A percentile compares a stretch with the other conserved stretches of the same genome.
These are phyloP conservation scores for Polydrusus tereticollis DNA, from an alignment of 2,888 invertebrate genomes.

Conservation along the genomic window DNA sequence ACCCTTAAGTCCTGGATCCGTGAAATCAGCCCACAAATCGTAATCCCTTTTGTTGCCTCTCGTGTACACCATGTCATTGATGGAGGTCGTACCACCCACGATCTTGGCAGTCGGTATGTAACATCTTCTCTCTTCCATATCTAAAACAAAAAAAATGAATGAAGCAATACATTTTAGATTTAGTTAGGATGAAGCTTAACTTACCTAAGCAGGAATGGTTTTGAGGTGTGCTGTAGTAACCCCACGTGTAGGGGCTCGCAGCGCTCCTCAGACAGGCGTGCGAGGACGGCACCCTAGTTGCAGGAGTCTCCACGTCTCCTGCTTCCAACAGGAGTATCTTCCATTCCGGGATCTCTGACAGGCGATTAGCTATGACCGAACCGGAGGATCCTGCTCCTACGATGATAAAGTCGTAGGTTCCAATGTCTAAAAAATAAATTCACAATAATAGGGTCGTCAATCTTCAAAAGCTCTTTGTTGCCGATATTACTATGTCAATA, in stretches of 20 bases:
- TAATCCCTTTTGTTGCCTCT: constrained; percentile 77
- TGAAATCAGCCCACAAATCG: constrained; percentile 73
- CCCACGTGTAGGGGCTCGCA: constrained; percentile 61
- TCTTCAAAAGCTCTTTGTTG: too few relatives aligned
- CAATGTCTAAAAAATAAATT: constrained; percentile 53
- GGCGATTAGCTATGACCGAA: constrained; percentile 77
- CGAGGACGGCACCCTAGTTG: constrained; percentile 70
- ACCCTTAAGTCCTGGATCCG: constrained; percentile 63
- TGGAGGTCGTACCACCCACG: constrained; percentile 69
- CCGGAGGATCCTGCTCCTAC: constrained; percentile 81
- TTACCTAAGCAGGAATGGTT: constrained; percentile 50
- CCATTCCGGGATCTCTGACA: constrained; percentile 74
- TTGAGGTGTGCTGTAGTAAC: constrained; percentile 70
- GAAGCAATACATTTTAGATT: constrained; percentile 59
- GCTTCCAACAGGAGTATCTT: constrained; percentile 78
- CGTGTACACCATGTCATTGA: constrained; percentile 71
- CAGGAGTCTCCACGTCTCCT: constrained; percentile 69
- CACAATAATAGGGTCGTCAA: too few relatives aligned
- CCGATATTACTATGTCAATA: too few relatives aligned
- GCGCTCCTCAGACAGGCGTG: constrained; percentile 29
- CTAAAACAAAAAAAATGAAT: constrained; percentile 20
- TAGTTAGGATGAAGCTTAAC: constrained; percentile 34
- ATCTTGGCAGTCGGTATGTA: constrained; percentile 56
- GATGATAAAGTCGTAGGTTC: constrained; percentile 73
- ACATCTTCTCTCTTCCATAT: constrained; percentile 36